These are phyloP conservation scores for Ascidia mentula DNA, from an alignment of 23 tunicate genomes.

Conservation along the genomic window DNA sequence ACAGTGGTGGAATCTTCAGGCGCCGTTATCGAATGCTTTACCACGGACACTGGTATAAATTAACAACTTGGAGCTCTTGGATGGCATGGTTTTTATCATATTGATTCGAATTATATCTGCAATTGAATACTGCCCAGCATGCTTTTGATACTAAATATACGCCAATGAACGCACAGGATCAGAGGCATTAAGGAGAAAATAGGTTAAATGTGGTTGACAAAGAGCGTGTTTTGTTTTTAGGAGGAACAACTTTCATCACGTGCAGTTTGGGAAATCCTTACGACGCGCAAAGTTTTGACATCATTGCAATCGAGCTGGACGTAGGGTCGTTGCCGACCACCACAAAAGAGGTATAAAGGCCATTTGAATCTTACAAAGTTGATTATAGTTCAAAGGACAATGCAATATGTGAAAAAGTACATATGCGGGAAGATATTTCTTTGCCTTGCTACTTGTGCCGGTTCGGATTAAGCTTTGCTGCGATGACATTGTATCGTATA, in stretches of 20 bases:
- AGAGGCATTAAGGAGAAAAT: neutral
- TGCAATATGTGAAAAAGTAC: too few species aligned
- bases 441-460: neutral
- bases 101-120: too few species aligned
- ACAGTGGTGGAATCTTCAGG: slow-evolving; percentile 20
- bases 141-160: too few species aligned
- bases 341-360: slow-evolving; percentile 34
- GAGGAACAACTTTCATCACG: slow-evolving; percentile 30
- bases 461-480: too few species aligned
- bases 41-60: slow-evolving; percentile 4
- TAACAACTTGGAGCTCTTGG: too few species aligned
- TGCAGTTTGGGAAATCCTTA: slow-evolving; percentile 89
- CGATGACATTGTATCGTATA: too few species aligned
- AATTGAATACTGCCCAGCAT: too few species aligned
- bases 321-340: slow-evolving; percentile 35
- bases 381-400: neutral
- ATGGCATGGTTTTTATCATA: too few species aligned
- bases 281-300: slow-evolving; percentile 30
- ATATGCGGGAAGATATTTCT: too few species aligned
- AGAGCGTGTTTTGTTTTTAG: too few species aligned
- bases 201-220: too few species aligned
- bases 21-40: slow-evolving; percentile 23
- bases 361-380: neutral
- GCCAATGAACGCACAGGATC: neutral
- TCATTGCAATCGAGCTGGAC: slow-evolving; percentile 48